Base-by-base conservation (phyloP, 2,888 invertebrate species). In the Hirtodrosophila duncani region DNA sequence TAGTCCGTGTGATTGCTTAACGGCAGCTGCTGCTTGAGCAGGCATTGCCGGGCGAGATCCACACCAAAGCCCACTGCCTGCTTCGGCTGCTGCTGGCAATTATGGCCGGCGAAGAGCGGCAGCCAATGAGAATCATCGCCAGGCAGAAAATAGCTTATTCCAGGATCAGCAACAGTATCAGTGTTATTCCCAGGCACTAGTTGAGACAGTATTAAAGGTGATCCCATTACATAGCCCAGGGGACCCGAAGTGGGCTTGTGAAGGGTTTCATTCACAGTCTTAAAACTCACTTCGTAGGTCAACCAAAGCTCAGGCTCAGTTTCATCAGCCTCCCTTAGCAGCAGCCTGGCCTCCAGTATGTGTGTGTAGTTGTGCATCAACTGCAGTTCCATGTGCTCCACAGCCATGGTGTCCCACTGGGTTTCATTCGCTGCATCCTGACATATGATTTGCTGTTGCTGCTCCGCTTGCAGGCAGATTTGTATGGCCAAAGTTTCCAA, bases 1-100 rank as follows among this genome's bases (percentile, higher is more conserved):
- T 81, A 69, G 24, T 63, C 39, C 0, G 86, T 85, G 27, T 80
- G 84, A 45, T 86, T 86, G 20, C n/a, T n/a, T n/a, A n/a, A n/a
- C n/a, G n/a, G n/a, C n/a, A n/a, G n/a, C n/a, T n/a, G n/a, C 45
- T 68, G 18, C 1, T 52, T 58, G 5, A 86, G 41, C 20, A 69
- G 64, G 33, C 87, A 87, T 16, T 82, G 71, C 10, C 67, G 67
- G 1, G 77, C 45, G 0, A 70, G 37, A 48, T 82, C 85, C 34
- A 85, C 82, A 5, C 84, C 84, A 61, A 81, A 86, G 29, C 62
- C 72, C 0, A 87, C 68, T 0, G 58, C 43, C 14, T 67, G 44
- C n/a, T n/a, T n/a, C n/a, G n/a, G n/a, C n/a, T n/a, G n/a, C n/a
- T n/a, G n/a, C n/a, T n/a, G n/a, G n/a, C n/a, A n/a, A n/a, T n/a